phyloP scores from a whole-genome alignment of 2,797 vertebrate species.

The Eospalax fontanierii region DNA sequence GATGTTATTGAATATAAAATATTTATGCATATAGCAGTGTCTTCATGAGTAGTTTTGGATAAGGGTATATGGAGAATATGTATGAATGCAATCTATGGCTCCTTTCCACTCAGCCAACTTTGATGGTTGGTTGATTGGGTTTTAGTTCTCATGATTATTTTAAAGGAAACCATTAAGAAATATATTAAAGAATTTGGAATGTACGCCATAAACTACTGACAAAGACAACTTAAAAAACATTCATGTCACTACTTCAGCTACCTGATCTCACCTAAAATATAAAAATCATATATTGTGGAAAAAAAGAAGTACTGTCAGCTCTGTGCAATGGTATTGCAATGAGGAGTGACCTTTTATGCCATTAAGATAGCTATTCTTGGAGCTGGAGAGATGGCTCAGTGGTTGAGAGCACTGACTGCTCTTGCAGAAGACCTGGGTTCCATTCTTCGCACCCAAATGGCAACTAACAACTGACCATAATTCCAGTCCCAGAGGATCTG shows the following conservation, averaged over 20 bases:
- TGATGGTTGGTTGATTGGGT: not conserved
- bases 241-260: not conserved
- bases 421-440: too few species aligned
- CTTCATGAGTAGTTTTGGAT: not conserved
- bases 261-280: not conserved
- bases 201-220: not conserved
- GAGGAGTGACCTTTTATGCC: too few species aligned
- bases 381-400: too few species aligned
- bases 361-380: not conserved
- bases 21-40: not conserved
- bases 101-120: not conserved
- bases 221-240: not conserved
- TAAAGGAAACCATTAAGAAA: not conserved
- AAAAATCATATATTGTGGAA: not conserved
- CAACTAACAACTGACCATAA: too few species aligned
- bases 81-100: not conserved
- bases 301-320: not conserved
- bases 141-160: conserved; percentile 44
- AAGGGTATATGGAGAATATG: not conserved
- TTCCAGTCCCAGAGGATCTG: too few species aligned
- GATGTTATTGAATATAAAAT: not conserved
- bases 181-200: not conserved
- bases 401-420: too few species aligned
- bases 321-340: not conserved
- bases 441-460: too few species aligned